Evolutionary conservation across 1,140 invertebrate genomes (phyloP), one percentile per base, ranked within the genome.

Genomic region (Coelopa frigida): DNA sequence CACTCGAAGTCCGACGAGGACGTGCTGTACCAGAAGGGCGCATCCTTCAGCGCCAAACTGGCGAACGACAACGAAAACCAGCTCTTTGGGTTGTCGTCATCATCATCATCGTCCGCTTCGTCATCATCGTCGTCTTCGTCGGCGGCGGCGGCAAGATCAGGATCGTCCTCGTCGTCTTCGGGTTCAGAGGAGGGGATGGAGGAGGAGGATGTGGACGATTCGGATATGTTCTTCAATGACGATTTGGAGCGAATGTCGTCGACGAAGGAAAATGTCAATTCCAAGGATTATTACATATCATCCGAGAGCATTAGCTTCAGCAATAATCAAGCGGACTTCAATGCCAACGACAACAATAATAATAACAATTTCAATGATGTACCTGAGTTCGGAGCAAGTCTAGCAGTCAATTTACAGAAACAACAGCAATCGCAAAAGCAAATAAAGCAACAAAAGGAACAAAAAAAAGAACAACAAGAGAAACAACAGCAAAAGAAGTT

Each of bases 11-110:
- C 76, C 40, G 75, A 75, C 55, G 83, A 86, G 61, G 84, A 87
- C 70, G 79, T 89, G 38, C 73, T 89, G 17, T 89, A 89, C 63
- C 84, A 87, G 73, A 85, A 85, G 62, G 86, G 85, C 52, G 84
- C 83, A 10, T 85, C 83, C 27, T 85, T 88, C 59, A 85, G 85
- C 46, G 85, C 84, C 47, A 81, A 85, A 62, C 70, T 85, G 59
- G 81, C 82, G 31, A 57, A 59, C 29, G 56, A 59, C 7, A 51
- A 50, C 40, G 43, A 52, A 41, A 33, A 44, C 10, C 56, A 54
- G n/a, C n/a, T n/a, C n/a, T n/a, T n/a, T n/a, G n/a, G n/a, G n/a
- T n/a, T n/a, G n/a, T 11, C 18, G 21, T 4, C 22, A 45, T 35
- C 15, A n/a, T 26, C 29, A 10, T 22, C 41, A 11, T 26, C 23